Percentiles rank a stretch among this genome's conserved stretches.
phyloP scores from a whole-genome alignment of 2,888 invertebrate species.

The Synanthedon tipuliformis region DNA sequence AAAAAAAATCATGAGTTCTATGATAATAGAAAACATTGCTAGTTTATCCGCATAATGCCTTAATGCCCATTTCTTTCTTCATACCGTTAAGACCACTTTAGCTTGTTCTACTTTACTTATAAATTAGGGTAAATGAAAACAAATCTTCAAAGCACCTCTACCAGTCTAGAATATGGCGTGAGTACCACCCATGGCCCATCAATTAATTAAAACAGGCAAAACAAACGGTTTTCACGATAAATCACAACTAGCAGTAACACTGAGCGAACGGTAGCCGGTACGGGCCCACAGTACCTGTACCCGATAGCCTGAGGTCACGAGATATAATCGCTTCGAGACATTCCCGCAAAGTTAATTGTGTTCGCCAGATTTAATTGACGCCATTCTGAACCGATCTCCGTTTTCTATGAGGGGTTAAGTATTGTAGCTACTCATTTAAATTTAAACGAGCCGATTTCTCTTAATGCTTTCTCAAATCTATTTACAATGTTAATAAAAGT shows the following conservation, averaged over 20 bases:
- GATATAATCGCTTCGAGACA: conserved; percentile 46
- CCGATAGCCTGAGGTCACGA: conserved; percentile 58
- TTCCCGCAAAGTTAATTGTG: conserved; percentile 43
- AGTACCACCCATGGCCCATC: conserved; percentile 11
- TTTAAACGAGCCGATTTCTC: neutral
- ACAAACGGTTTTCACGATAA: conserved; percentile 47
- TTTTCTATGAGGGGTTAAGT: neutral
- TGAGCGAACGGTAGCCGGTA: conserved; percentile 22
- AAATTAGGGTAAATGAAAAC: too few species aligned
- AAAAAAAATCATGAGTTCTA: too few species aligned
- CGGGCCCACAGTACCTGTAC: conserved; percentile 44
- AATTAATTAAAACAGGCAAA: conserved; percentile 43
- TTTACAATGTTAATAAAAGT: too few species aligned
- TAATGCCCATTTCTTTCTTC: too few species aligned
- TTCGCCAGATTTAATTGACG: conserved; percentile 12
- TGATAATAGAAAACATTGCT: too few species aligned
- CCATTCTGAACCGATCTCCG: neutral
- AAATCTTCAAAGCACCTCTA: too few species aligned
- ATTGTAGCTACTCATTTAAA: neutral
- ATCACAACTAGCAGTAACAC: conserved; percentile 29
- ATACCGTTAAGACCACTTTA: too few species aligned
- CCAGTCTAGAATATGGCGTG: neutral
- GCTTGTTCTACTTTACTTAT: too few species aligned
- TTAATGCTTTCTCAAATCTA: neutral
- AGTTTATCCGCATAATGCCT: too few species aligned